phyloP scores from a whole-genome alignment of 2,113 vertebrate species.

The Gobiocypris rarus region DNA sequence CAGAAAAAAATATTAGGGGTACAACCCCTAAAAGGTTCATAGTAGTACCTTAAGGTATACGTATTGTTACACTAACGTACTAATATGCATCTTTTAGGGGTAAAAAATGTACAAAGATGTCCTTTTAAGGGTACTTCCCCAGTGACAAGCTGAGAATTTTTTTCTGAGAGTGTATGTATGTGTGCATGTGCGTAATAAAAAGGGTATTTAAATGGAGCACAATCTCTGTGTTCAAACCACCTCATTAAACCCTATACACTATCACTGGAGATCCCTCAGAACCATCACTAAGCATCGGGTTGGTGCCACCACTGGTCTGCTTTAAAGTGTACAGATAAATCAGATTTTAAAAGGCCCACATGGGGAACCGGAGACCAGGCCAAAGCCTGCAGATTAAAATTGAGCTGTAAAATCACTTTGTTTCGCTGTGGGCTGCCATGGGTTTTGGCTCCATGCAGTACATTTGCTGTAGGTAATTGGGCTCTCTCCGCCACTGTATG shows the following conservation, averaged over 20 bases:
- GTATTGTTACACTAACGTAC: background rate
- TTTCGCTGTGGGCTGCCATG: constrained; percentile 66
- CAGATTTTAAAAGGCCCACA: constrained; percentile 71
- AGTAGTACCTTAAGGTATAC: background rate
- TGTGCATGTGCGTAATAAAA: background rate
- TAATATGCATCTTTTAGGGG: background rate
- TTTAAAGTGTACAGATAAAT: constrained; percentile 71
- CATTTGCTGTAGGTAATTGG: constrained; percentile 71
- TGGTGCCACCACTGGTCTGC: constrained; percentile 58
- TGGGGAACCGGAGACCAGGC: constrained; percentile 61
- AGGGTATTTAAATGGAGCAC: background rate
- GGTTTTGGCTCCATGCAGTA: constrained; percentile 38
- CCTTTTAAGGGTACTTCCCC: no score
- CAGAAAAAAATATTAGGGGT: background rate
- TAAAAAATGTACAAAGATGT: no score
- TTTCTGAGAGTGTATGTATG: no score
- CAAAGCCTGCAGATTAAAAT: constrained; percentile 70
- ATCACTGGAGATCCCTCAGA: constrained; percentile 12
- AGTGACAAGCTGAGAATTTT: no score
- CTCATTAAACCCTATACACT: constrained; percentile 30
- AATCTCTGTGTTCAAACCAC: background rate
- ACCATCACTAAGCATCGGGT: constrained; percentile 48
- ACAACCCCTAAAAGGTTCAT: background rate
- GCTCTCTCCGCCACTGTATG: constrained; percentile 57
- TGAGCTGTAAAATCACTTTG: constrained; percentile 74